Evolutionary conservation across 2,888 invertebrate species (phyloP).

Genomic region (Lamproptera curius): DNA sequence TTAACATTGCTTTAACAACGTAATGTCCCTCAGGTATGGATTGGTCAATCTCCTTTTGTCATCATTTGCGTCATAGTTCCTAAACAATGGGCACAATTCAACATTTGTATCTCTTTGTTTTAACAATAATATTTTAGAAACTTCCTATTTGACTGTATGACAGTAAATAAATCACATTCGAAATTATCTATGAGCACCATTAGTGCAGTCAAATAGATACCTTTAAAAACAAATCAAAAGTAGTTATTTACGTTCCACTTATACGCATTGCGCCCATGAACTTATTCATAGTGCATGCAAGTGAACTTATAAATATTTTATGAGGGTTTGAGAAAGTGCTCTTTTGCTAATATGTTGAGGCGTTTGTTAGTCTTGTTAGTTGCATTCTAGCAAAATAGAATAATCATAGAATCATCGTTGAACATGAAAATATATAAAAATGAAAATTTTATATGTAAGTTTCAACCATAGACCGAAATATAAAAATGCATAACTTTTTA

Average conservation of each 20-base stretch:
- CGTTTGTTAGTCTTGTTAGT: too few relatives aligned
- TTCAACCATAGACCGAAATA: too few relatives aligned
- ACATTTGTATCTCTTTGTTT: constrained; percentile 19
- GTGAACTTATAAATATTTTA: constrained; percentile 19
- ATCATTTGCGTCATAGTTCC: constrained; percentile 37
- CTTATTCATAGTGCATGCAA: constrained; percentile 15
- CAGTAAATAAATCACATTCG: too few relatives aligned
- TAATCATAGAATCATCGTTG: too few relatives aligned
- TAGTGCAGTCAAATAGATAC: too few relatives aligned
- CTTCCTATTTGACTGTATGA: not conserved
- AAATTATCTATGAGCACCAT: too few relatives aligned
- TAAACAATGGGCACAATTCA: constrained; percentile 33
- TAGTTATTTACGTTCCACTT: too few relatives aligned
- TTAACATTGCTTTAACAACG: constrained; percentile 30
- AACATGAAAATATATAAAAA: too few relatives aligned
- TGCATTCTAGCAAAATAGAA: not conserved
- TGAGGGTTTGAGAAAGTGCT: constrained; percentile 14
- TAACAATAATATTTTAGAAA: constrained; percentile 14
- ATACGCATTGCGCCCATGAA: too few relatives aligned
- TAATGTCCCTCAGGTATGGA: constrained; percentile 31
- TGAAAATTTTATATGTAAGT: too few relatives aligned
- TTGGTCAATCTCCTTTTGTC: constrained; percentile 33
- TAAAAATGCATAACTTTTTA: too few relatives aligned
- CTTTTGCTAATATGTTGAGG: not conserved
- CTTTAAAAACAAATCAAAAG: too few relatives aligned